Base-by-base conservation (phyloP, 2,797 vertebrate species). In the Chloroceryle inda region DNA sequence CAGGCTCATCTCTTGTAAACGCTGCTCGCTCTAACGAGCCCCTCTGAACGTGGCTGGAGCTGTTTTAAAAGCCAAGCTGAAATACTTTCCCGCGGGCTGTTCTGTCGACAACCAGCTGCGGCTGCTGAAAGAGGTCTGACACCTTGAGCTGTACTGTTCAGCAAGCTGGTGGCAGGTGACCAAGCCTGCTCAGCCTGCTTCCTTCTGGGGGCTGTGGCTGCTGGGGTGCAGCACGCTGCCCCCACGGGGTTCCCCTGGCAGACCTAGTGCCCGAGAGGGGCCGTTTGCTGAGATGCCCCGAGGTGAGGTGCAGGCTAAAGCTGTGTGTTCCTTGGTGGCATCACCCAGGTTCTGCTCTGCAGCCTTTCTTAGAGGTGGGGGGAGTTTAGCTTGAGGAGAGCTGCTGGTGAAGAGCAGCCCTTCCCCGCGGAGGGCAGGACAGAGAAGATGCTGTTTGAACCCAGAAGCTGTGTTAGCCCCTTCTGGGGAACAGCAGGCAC, bases 321-420 rank as follows among this genome's bases (percentile, higher is more conserved):
- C 4, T 0, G 3, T 16, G 1, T 0, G 4, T 22, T 6, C 0
- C 27, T 47, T 12, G 27, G 13, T 17, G 31, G 29, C 31, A 2
- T 13, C 4, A 1, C 40, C 18, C 10, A 11, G 8, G 4, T 6
- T 22, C 31, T 26, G 31, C 35, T 19, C 3, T 9, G 1, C 5
- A 0, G 7, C 3, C 9, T 17, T n/a, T 26, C 29, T n/a, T 37
- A 47, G 47, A 45, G 19, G 16, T 26, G 42, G 10, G 16, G 62
- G 9, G 37, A 37, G 44, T 38, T n/a, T 12, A 45, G 40, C 40
- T 74, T 26, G 4, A 1, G 24, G 67, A 31, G 33, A 71, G 44
- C 44, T 44, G 44, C 5, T 22, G 11, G 38, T 13, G 33, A 22
- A 59, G n/a, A 17, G 27, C 11, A 5, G 68, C 42, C 10, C 1